Evolutionary conservation across 2,797 vertebrate genomes (phyloP), one percentile per base, ranked within the genome.

Genomic region (Smutsia temminckii): DNA sequence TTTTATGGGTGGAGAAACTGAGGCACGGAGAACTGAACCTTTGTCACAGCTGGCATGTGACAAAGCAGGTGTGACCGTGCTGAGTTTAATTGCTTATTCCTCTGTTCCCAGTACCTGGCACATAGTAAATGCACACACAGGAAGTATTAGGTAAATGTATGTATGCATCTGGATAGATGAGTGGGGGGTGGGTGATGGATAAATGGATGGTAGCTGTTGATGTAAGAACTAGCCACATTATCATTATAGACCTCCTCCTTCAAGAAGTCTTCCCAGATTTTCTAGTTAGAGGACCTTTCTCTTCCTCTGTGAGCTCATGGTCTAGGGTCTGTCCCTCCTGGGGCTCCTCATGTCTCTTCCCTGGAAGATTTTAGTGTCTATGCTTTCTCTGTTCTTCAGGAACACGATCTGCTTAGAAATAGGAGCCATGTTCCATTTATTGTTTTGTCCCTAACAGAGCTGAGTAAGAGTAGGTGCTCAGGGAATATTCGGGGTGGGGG

Each of bases 1-100:
- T 90, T 79, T 61, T 63, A 53, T 9, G 21, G 12, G 21, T 49
- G 51, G 69, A 34, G 71, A 94, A 95, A 88, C 83, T 23, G 63
- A 93, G 71, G 77, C 77, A 84, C 6, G 0, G n/a, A 37, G 55
- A 21, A 0, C 42, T 69, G 78, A 37, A n/a, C 32, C 18, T 12
- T 86, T 23, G 69, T 49, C 46, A 14, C 2, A 21, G 29, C 51
- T 74, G 32, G 46, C 20, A 5, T 7, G 27, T 20, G 17, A 74
- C 6, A 17, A 75, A 80, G 49, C 29, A 40, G 46, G 17, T 69
- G 55, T 83, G 69, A 74, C 59, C 10, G 18, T 6, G 11, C 3
- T 10, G 23, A 57, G 59, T 40, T 78, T 25, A 10, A n/a, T 20
- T 69, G 14, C 6, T 14, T n/a, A 55, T 1, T 59, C 12, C 34